These are phyloP conservation scores for Virgularia gustaviana DNA, from an alignment of 92 coral and sea anemone species.

Conservation along the genomic window DNA sequence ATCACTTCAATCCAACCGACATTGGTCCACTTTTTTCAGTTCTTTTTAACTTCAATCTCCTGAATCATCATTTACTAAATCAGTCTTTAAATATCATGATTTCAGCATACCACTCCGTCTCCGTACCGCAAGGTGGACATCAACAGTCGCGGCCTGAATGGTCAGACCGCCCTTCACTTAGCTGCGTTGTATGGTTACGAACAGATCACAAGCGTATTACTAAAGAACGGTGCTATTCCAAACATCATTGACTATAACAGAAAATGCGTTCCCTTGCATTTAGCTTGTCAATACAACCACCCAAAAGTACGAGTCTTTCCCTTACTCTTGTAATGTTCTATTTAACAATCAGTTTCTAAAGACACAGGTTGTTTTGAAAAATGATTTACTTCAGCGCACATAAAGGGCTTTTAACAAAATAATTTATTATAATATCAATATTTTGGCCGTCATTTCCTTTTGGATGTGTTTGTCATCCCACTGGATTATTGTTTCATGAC, in stretches of 20 bases:
- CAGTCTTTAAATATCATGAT: slow-evolving; percentile 4
- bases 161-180: slow-evolving; percentile 79
- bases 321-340: background rate
- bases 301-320: slow-evolving; percentile 58
- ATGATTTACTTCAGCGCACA: too few relatives aligned
- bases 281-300: slow-evolving; percentile 86
- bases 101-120: slow-evolving; percentile 24
- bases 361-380: background rate
- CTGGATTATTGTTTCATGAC: too few relatives aligned
- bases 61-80: too few relatives aligned
- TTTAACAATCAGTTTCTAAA: background rate
- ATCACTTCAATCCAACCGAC: too few relatives aligned
- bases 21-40: too few relatives aligned
- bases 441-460: too few relatives aligned
- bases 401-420: background rate
- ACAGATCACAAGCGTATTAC: slow-evolving; percentile 63
- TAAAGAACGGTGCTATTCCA: slow-evolving; percentile 74
- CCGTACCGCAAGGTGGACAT: slow-evolving; percentile 59
- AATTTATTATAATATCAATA: too few relatives aligned
- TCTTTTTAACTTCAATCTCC: too few relatives aligned
- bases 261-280: slow-evolving; percentile 75
- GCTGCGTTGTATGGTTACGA: slow-evolving; percentile 84
- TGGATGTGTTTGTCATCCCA: too few relatives aligned
- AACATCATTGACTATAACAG: slow-evolving; percentile 58
- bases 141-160: slow-evolving; percentile 76